phyloP scores from a whole-genome alignment of 2,113 vertebrate species.

The Apodemus sylvaticus region DNA sequence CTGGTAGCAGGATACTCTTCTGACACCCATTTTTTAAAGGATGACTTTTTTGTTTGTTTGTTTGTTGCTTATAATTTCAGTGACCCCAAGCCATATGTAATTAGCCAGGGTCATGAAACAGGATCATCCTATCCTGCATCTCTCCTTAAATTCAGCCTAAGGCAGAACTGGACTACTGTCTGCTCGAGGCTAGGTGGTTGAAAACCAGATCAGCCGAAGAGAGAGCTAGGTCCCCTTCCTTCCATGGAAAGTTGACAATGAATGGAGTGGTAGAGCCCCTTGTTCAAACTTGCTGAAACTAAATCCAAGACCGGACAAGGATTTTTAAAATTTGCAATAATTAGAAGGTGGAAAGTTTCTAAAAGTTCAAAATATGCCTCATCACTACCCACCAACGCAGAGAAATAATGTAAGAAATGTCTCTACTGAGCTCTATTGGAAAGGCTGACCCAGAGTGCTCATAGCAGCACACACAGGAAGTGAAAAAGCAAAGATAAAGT shows the following conservation, averaged over 20 bases:
- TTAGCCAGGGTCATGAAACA: neutral
- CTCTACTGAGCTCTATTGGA: neutral
- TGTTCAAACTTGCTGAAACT: neutral
- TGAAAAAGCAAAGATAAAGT: neutral
- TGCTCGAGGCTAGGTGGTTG: neutral
- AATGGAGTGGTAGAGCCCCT: neutral
- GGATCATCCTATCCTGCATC: neutral
- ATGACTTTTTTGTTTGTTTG: neutral
- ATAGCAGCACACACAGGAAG: neutral
- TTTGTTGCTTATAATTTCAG: conserved; percentile 42
- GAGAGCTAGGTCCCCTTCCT: neutral
- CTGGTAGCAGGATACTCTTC: neutral
- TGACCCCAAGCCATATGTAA: neutral
- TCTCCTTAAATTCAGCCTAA: neutral
- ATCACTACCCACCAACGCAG: neutral
- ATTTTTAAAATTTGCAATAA: neutral
- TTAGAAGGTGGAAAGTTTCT: neutral
- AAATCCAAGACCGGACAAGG: neutral
- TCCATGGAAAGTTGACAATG: conserved; percentile 41
- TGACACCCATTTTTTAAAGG: conserved; percentile 58
- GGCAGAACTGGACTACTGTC: neutral
- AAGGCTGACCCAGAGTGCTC: neutral
- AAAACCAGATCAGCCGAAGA: neutral
- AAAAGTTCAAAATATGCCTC: conserved; percentile 1
- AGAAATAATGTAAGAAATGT: neutral